Evolutionary conservation across 2,888 invertebrate species (phyloP), one percentile per base, ranked within the genome.

Genomic region (Heteropelma amictum): DNA sequence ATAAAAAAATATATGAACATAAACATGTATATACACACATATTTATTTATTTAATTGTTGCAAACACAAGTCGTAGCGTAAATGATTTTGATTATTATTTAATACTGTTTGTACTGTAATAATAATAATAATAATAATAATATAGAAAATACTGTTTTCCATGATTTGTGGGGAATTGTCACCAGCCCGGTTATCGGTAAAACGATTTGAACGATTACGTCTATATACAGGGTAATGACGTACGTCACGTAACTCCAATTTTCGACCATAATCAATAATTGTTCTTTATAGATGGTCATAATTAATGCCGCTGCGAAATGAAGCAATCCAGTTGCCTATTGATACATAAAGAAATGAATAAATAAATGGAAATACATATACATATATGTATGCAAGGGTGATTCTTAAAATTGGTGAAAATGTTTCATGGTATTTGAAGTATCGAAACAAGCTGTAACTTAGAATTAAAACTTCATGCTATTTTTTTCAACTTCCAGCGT

Each of bases 321-420:
- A 35, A 80, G 45, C 7, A 79, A 38, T 19, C 77, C 80, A 28
- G 73, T 67, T 3, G 74, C 69, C 80, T 80, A 10, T 28, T 17
- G 30, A 54, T 67, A 38, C 14, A 54, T 10, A 33, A n/a, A 14
- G 14, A 10, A 8, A 2, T 14, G 30, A 14, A 45, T 21, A 26
- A 12, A 38, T 12, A 38, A n/a, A 10, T 30, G 30, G 30, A 30
- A 10, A 12, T 1, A 12, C 12, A 38, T 38, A n/a, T 38, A 10
- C n/a, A 3, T 38, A 12, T 12, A n/a, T n/a, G 5, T 35, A n/a
- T 8, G 8, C 3, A 35, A 1, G 35, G 12, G 35, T 12, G 35
- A 35, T 3, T 12, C n/a, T n/a, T 4, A n/a, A 4, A 35, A 2
- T 1, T 35, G n/a, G 35, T n/a, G 35, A 19, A 17, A 45, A 14